A percentile compares a stretch with the other conserved stretches of the same genome.
Evolutionary conservation across 1,140 invertebrate genomes (phyloP).

Genomic region (Pteromalus puparum): DNA sequence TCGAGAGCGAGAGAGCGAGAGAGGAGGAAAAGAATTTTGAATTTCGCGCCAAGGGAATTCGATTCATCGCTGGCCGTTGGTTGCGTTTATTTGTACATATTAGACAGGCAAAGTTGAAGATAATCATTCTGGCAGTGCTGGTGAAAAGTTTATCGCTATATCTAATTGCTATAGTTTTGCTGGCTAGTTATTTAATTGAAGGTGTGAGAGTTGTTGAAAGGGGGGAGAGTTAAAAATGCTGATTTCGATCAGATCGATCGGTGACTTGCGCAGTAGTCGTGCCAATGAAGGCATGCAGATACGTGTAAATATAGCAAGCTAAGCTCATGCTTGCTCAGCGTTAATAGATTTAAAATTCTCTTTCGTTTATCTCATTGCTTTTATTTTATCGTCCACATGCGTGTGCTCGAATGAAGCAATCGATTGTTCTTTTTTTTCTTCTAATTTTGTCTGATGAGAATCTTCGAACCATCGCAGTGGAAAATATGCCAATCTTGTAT

Average conservation of each 20-base stretch:
- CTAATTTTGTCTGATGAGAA: background rate
- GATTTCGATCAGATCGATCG: background rate
- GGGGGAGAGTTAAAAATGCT: background rate
- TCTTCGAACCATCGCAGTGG: background rate
- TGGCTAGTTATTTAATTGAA: background rate
- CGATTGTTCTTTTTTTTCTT: background rate
- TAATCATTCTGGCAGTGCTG: background rate
- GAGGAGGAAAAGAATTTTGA: background rate
- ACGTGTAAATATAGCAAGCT: conserved; percentile 8
- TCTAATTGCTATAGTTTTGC: background rate
- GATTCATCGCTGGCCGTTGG: background rate
- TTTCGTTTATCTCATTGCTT: background rate
- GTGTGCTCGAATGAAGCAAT: background rate
- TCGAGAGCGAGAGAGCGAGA: background rate
- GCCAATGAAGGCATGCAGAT: conserved; percentile 44
- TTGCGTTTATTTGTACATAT: background rate
- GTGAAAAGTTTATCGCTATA: background rate
- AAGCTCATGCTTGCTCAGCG: conserved; percentile 40
- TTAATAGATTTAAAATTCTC: conserved; percentile 3
- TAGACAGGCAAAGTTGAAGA: background rate
- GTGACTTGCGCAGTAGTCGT: conserved; percentile 23
- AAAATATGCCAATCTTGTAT: conserved; percentile 1
- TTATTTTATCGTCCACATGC: background rate
- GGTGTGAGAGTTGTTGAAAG: background rate
- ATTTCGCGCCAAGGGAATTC: background rate